Evolutionary conservation across 2,113 vertebrate species (phyloP).

Genomic region (Euleptes europaea): DNA sequence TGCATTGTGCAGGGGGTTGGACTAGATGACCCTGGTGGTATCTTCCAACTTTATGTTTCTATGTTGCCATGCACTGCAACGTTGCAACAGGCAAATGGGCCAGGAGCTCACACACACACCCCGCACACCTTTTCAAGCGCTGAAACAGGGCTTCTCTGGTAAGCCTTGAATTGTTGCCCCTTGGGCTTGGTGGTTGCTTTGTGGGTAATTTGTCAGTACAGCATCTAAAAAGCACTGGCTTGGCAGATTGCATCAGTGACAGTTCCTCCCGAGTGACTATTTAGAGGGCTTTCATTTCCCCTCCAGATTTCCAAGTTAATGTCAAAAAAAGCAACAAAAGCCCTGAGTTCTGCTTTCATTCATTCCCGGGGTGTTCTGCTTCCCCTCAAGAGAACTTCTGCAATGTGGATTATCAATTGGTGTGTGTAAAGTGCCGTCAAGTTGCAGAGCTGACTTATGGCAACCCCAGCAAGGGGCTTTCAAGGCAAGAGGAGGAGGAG

Average conservation of each 20-base stretch:
- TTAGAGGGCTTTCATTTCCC: slow-evolving; percentile 21
- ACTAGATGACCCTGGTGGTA: too few species aligned
- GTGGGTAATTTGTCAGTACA: background rate
- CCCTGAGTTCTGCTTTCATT: background rate
- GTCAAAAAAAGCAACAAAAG: background rate
- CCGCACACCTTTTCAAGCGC: too few species aligned
- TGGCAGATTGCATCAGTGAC: background rate
- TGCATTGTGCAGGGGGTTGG: too few species aligned
- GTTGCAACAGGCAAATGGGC: too few species aligned
- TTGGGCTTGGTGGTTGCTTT: background rate
- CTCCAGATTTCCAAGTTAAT: slow-evolving; percentile 36
- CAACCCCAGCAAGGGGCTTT: too few species aligned
- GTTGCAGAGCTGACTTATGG: too few species aligned
- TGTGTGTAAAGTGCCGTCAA: too few species aligned
- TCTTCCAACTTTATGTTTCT: too few species aligned
- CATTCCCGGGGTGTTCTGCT: background rate
- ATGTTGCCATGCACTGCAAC: too few species aligned
- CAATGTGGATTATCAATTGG: background rate
- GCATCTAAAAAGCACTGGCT: slow-evolving; percentile 23
- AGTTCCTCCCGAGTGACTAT: slow-evolving; percentile 54
- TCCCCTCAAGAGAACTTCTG: background rate
- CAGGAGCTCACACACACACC: too few species aligned
- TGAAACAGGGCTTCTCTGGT: background rate
- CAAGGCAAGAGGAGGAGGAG: too few species aligned
- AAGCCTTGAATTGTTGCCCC: slow-evolving; percentile 5